Conservation (phyloP, 2,113 vertebrate genomes). For the Asarcornis scutulata region DNA sequence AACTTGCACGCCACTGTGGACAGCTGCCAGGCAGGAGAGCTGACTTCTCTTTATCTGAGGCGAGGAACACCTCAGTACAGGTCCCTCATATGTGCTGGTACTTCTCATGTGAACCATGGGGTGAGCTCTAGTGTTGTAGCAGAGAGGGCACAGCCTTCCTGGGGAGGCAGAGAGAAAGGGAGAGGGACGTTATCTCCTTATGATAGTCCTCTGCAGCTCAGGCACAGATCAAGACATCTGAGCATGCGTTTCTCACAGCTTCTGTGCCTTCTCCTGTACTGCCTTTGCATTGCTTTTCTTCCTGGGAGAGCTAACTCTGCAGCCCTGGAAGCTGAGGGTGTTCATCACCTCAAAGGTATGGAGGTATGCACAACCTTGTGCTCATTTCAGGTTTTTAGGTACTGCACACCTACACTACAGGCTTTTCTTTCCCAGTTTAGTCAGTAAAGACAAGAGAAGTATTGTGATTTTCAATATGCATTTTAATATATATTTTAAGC, state of each 20-base stretch:
- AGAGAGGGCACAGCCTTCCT: not conserved
- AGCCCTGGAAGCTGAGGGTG: not conserved
- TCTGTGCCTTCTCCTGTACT: not conserved
- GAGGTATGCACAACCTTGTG: accelerated
- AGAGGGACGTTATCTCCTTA: not conserved
- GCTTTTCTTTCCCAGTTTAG: not conserved
- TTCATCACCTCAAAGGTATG: too few relatives aligned
- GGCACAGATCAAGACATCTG: not conserved
- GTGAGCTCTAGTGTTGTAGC: not conserved
- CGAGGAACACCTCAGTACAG: not conserved
- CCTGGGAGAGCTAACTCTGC: not conserved
- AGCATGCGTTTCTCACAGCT: not conserved
- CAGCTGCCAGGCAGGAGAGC: not conserved
- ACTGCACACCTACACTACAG: too few relatives aligned
- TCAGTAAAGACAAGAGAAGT: not conserved
- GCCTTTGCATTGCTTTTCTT: not conserved
- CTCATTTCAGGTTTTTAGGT: not conserved
- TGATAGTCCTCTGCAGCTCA: not conserved
- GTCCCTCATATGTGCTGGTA: accelerated
- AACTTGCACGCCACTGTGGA: not conserved
- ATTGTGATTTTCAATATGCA: not conserved
- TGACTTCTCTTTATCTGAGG: not conserved
- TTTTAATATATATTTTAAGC: not conserved
- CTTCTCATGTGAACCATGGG: accelerated
- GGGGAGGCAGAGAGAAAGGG: not conserved